phyloP scores from a whole-genome alignment of 2,797 vertebrate genomes.

The Poeciliopsis paucimaculata region DNA sequence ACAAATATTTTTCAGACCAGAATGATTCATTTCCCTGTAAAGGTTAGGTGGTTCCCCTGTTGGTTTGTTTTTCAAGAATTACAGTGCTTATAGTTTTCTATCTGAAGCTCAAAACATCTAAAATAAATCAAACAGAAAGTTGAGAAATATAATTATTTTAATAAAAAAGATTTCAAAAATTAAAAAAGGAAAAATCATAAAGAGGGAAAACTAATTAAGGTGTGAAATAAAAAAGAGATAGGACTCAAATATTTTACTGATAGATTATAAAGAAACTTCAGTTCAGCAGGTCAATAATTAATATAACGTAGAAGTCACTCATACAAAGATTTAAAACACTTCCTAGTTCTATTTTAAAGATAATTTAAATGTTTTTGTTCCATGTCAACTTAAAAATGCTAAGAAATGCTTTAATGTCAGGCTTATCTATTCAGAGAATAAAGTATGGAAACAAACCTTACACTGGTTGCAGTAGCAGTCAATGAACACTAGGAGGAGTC shows the following conservation, averaged over 20 bases:
- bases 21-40: neutral
- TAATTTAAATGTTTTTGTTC: neutral
- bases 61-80: neutral
- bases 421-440: neutral
- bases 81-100: neutral
- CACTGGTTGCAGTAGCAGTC: neutral
- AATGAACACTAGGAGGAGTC: constrained; percentile 8
- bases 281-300: neutral
- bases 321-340: neutral
- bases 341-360: neutral
- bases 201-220: neutral
- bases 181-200: neutral
- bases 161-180: neutral
- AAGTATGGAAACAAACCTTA: neutral
- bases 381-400: neutral
- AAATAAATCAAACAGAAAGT: neutral
- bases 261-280: neutral
- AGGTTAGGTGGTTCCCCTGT: neutral
- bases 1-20: neutral
- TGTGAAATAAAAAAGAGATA: neutral
- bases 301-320: neutral
- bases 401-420: neutral
- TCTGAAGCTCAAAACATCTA: neutral
- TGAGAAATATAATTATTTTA: neutral
- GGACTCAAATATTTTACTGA: neutral